Conservation (phyloP, 2,113 vertebrate genomes). For the Gila orcuttii region DNA sequence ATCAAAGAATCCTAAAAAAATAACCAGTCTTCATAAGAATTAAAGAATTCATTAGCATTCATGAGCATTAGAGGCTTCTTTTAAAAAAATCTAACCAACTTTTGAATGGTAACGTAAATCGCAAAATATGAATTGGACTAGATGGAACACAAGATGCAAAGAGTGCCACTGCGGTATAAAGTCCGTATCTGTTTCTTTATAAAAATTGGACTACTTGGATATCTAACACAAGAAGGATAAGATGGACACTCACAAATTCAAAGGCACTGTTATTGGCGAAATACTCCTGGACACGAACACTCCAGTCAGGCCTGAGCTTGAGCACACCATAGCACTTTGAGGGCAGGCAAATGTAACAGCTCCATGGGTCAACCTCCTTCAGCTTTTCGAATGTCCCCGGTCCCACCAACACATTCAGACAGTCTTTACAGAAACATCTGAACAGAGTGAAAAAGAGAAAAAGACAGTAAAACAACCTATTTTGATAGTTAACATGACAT, state of each 20-base stretch:
- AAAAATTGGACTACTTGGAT: background rate
- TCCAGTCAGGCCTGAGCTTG: constrained; percentile 87
- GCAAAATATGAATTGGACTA: background rate
- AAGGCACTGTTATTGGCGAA: constrained; percentile 87
- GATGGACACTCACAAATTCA: constrained; percentile 80
- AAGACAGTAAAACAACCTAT: background rate
- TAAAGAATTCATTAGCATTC: too few relatives aligned
- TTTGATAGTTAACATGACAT: background rate
- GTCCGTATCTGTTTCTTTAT: too few relatives aligned
- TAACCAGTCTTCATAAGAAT: too few relatives aligned
- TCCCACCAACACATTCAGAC: constrained; percentile 87
- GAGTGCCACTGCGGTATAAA: too few relatives aligned
- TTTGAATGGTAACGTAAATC: background rate
- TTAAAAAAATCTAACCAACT: background rate
- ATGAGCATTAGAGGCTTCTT: background rate
- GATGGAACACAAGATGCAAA: background rate
- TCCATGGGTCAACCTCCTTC: constrained; percentile 89
- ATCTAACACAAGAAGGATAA: background rate
- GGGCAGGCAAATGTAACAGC: constrained; percentile 89
- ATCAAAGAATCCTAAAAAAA: too few relatives aligned
- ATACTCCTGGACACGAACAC: constrained; percentile 85
- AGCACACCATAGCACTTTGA: constrained; percentile 78
- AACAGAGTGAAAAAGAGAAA: background rate
- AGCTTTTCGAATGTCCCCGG: constrained; percentile 78
- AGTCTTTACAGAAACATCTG: constrained; percentile 96